These are phyloP conservation scores for Myiozetetes cayanensis DNA, from an alignment of 2,113 vertebrate species.

Conservation along the genomic window DNA sequence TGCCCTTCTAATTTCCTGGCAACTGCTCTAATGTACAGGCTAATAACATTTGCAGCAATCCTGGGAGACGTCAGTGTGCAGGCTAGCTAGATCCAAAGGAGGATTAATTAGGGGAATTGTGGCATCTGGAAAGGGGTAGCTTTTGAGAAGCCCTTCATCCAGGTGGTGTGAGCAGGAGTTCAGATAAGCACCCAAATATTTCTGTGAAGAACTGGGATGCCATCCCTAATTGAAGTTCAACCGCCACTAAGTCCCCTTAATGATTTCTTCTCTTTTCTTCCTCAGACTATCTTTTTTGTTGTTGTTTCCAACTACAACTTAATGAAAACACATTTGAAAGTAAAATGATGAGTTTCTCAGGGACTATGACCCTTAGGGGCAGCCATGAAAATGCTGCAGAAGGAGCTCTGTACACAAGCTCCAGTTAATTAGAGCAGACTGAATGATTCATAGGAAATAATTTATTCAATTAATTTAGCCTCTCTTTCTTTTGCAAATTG, in stretches of 20 bases:
- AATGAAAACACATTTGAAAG: conserved; percentile 66
- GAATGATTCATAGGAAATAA: conserved; percentile 63
- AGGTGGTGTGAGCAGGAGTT: neutral
- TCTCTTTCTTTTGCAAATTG: conserved; percentile 50
- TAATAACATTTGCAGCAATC: conserved; percentile 30
- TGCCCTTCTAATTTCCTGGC: conserved; percentile 43
- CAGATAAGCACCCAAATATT: conserved; percentile 10
- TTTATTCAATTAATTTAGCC: conserved; percentile 65
- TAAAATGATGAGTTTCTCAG: conserved; percentile 56
- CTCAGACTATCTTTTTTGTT: conserved; percentile 10
- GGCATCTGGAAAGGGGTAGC: neutral
- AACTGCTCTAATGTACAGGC: neutral
- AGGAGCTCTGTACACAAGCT: conserved; percentile 42
- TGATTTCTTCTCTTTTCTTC: conserved; percentile 6
- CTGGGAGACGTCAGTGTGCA: neutral
- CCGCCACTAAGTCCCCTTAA: neutral
- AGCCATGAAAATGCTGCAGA: conserved; percentile 37
- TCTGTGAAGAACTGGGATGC: neutral
- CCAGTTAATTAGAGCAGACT: conserved; percentile 62
- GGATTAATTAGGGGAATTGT: conserved; percentile 9
- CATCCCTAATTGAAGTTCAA: neutral
- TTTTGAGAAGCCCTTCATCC: neutral
- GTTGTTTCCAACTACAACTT: conserved; percentile 32
- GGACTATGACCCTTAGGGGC: conserved; percentile 61
- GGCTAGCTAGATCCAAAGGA: neutral